A percentile compares a stretch with the other conserved stretches of the same genome.
These are phyloP conservation scores for Smittia aterrima DNA, from an alignment of 2,888 invertebrate genomes.

Conservation along the genomic window DNA sequence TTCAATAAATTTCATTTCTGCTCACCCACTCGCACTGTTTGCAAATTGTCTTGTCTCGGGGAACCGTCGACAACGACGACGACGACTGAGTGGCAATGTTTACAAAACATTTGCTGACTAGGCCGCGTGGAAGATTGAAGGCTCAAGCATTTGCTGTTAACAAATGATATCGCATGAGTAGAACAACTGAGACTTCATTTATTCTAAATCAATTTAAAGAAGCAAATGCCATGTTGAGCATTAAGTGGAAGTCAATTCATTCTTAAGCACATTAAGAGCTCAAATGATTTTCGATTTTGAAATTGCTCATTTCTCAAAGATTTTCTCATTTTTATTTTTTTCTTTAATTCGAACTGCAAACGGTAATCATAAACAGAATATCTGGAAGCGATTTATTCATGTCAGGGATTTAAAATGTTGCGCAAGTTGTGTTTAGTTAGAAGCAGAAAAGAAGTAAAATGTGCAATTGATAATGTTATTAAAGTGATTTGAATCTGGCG, in stretches of 20 bases:
- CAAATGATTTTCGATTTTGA: not conserved
- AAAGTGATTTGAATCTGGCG: not conserved
- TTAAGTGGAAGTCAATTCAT: no score
- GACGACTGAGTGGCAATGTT: not conserved
- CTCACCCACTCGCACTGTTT: conserved; percentile 2
- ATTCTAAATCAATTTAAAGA: no score
- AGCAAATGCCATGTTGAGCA: no score
- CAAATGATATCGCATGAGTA: not conserved
- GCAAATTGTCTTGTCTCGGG: not conserved
- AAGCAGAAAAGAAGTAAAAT: not conserved
- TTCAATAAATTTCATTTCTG: not conserved
- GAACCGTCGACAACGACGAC: not conserved
- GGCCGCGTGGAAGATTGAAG: not conserved
- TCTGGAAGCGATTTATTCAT: conserved; percentile 21
- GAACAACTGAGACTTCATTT: not conserved
- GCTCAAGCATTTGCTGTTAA: not conserved
- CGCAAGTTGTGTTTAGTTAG: not conserved
- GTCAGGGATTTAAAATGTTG: conserved; percentile 1
- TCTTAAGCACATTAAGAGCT: no score
- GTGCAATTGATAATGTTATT: not conserved
- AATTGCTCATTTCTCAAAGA: not conserved
- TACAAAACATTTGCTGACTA: not conserved
- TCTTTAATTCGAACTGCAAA: not conserved
- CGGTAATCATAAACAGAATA: conserved; percentile 13
- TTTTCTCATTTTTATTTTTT: not conserved